Percentiles rank a stretch among this genome's conserved stretches.
Evolutionary conservation across 1,140 invertebrate species (phyloP).

Genomic region (Microplitis demolitor): DNA sequence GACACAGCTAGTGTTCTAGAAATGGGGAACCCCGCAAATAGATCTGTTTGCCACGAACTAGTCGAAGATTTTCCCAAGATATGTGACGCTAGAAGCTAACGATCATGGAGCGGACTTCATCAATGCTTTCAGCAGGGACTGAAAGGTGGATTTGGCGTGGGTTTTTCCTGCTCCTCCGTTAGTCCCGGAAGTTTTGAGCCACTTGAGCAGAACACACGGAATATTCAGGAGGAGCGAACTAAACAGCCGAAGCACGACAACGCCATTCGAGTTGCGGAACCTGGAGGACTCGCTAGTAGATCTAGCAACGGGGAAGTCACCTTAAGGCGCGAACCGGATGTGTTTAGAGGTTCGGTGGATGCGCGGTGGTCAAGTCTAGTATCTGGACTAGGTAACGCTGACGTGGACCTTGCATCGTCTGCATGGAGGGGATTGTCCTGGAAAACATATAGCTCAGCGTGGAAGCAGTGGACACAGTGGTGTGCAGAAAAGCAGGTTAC

Average conservation of each 20-base stretch:
- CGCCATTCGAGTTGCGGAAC: background rate
- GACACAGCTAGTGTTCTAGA: conserved; percentile 19
- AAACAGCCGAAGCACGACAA: background rate
- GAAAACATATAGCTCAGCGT: conserved; percentile 17
- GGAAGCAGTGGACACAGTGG: conserved; percentile 26
- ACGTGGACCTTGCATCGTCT: conserved; percentile 14
- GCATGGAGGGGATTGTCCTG: conserved; percentile 22
- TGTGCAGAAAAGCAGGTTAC: background rate
- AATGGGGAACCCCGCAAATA: conserved; percentile 25
- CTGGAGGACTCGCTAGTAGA: conserved; percentile 21
- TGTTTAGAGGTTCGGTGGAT: background rate
- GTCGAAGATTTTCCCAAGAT: conserved; percentile 23
- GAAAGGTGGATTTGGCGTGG: conserved; percentile 13
- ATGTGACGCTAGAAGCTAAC: conserved; percentile 21
- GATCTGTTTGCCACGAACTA: conserved; percentile 15
- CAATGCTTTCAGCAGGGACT: conserved; percentile 15
- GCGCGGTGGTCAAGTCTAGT: conserved; percentile 26
- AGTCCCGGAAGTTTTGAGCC: conserved; percentile 35
- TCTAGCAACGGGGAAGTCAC: conserved; percentile 15
- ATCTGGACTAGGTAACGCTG: background rate
- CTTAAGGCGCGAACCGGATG: background rate
- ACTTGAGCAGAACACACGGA: conserved; percentile 10
- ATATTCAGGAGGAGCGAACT: conserved; percentile 47
- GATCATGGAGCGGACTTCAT: conserved; percentile 7
- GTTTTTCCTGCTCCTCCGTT: conserved; percentile 31